Base-by-base conservation (phyloP, 2,888 invertebrate genomes). In the Oxyteleia sp. region DNA sequence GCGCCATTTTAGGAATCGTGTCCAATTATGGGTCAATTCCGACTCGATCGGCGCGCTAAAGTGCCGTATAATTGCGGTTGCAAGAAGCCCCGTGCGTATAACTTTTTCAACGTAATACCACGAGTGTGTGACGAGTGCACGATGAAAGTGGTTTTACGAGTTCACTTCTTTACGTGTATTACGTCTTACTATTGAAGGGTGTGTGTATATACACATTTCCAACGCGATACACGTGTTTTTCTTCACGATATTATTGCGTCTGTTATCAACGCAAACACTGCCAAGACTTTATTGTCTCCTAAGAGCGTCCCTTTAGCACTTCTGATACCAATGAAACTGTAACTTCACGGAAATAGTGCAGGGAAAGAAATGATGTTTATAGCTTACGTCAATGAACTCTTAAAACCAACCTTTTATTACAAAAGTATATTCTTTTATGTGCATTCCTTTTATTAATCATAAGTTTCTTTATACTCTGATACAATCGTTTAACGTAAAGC, bases 131-230 rank as follows among this genome's bases (percentile, higher is more conserved):
- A 61, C 80, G 85, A 88, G 57, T 64, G 71, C 32, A n/a, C 71
- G 71, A 71, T 86, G 89, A 89, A 89, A 89, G 89, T 87, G 86
- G 89, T 89, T 86, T 84, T 87, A 86, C 88, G 74, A 84, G 88
- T 88, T 85, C 87, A 78, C 85, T 84, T 85, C 49, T 53, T 35
- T 15, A 69, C 64, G 86, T 81, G 53, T 55, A 55, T 66, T 64
- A 71, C 51, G 61, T 29, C 49, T 63, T 55, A 32, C 51, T 20
- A 15, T 71, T 41, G 18, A 29, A 41, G 51, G 51, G 51, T 75
- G 55, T 75, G 55, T 47, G 55, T 8, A 15, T 38, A 11, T 47
- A 32, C 16, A 51, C 32, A 63, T n/a, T 35, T 35, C 55, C 43
- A 45, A 45, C 10, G 20, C 29, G 55, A 45, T 57, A 49, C 59